Conservation (phyloP, 2,797 vertebrate species). For the Thamnophis elegans region DNA sequence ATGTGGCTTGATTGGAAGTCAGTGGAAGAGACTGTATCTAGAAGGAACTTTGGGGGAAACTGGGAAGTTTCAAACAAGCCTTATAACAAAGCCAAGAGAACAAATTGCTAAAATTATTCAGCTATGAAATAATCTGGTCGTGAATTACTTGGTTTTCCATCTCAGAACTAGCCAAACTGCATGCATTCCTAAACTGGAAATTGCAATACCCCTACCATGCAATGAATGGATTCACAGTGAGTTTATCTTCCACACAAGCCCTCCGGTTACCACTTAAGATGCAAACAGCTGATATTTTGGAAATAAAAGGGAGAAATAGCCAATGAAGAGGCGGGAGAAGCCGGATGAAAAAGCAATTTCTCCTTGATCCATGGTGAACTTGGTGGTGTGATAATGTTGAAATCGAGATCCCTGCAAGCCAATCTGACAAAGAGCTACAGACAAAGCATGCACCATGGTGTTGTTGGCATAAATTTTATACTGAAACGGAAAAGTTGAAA, state of each 20-base stretch:
- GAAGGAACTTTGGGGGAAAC: background rate
- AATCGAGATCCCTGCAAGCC: background rate
- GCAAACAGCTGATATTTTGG: background rate
- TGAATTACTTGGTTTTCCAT: background rate
- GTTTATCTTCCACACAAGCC: background rate
- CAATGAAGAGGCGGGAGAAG: background rate
- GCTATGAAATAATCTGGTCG: background rate
- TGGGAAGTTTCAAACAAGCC: background rate
- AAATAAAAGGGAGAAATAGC: background rate
- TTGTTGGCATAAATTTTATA: background rate
- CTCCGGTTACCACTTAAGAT: background rate
- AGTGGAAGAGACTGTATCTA: background rate
- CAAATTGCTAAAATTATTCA: background rate
- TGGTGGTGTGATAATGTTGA: background rate
- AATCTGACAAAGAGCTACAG: background rate
- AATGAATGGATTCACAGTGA: background rate
- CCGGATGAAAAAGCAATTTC: background rate
- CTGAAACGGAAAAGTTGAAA: background rate
- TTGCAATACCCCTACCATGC: background rate
- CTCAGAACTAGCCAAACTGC: background rate
- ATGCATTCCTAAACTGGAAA: background rate
- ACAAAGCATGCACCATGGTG: background rate
- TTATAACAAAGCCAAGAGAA: background rate
- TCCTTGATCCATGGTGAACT: background rate
- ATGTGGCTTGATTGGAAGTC: background rate